A percentile compares a stretch with the other conserved stretches of the same genome.
These are phyloP conservation scores for Choristoneura rosaceana DNA, from an alignment of 2,888 invertebrate genomes.

Conservation along the genomic window DNA sequence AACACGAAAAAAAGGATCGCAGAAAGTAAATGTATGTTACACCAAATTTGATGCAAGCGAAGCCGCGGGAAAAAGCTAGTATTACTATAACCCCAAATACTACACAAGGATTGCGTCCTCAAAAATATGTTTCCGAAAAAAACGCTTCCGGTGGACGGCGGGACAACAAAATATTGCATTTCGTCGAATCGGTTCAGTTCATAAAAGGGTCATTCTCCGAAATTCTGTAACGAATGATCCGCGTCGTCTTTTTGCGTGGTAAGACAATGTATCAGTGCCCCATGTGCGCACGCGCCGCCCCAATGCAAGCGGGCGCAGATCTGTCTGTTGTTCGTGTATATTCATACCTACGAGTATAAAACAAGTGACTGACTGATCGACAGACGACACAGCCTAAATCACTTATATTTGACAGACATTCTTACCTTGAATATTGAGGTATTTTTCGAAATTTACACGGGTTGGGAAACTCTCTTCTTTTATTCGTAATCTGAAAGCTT, in stretches of 20 bases:
- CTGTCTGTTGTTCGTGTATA: background rate
- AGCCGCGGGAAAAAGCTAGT: too few species aligned
- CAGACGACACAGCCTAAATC: too few species aligned
- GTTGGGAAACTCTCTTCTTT: too few species aligned
- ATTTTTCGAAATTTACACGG: too few species aligned
- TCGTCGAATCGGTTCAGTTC: constrained; percentile 57
- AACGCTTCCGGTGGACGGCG: constrained; percentile 41
- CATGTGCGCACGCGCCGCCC: constrained; percentile 61
- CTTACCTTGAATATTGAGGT: too few species aligned
- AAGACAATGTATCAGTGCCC: constrained; percentile 71
- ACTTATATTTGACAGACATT: too few species aligned
- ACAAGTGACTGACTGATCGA: too few species aligned
- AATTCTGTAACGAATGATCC: constrained; percentile 73
- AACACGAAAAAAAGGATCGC: too few species aligned
- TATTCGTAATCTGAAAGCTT: too few species aligned
- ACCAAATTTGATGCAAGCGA: too few species aligned
- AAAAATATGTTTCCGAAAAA: constrained; percentile 37
- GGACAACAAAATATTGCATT: constrained; percentile 49
- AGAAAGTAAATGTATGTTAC: too few species aligned
- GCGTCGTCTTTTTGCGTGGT: constrained; percentile 68
- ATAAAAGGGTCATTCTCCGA: constrained; percentile 71
- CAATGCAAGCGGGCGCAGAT: constrained; percentile 15
- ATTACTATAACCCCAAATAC: constrained; percentile 18
- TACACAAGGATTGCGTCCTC: constrained; percentile 28
- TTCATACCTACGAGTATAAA: too few species aligned